These are phyloP conservation scores for Dryadula phaetusa DNA, from an alignment of 2,888 invertebrate species.

Conservation along the genomic window DNA sequence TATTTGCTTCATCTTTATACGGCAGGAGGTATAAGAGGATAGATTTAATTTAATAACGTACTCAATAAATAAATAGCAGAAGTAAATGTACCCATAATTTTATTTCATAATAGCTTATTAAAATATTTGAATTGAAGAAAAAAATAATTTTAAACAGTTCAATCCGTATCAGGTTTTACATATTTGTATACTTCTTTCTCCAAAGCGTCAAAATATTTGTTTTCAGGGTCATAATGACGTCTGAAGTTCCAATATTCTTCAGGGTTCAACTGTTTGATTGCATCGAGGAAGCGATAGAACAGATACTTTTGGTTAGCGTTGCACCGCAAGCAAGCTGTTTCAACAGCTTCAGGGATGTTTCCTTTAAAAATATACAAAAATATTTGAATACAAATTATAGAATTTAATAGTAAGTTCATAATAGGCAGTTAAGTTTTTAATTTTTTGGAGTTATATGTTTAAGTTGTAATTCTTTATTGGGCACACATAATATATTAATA, in stretches of 20 bases:
- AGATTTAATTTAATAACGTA: no score
- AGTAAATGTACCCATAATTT: not conserved
- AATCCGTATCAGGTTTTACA: not conserved
- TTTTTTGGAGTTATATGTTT: no score
- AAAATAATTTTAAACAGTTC: not conserved
- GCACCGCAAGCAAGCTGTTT: constrained; percentile 42
- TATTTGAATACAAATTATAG: not conserved
- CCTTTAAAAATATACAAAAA: constrained; percentile 3
- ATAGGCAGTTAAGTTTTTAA: no score
- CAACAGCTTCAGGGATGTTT: constrained; percentile 32
- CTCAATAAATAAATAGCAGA: no score
- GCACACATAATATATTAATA: not conserved
- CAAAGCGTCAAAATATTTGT: constrained; percentile 80
- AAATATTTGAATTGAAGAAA: not conserved
- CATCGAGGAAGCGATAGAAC: constrained; percentile 38
- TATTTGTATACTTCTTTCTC: constrained; percentile 49
- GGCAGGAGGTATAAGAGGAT: no score
- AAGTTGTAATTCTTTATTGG: no score
- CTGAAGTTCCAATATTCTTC: constrained; percentile 73
- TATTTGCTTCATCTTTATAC: no score
- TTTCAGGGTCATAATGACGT: constrained; percentile 84
- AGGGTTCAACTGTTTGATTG: constrained; percentile 80
- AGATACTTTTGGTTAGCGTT: constrained; percentile 41
- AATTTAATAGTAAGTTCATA: not conserved
- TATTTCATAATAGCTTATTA: not conserved